These are phyloP conservation scores for Malurus alboscapulatus DNA, from an alignment of 2,113 vertebrate species.

Conservation along the genomic window DNA sequence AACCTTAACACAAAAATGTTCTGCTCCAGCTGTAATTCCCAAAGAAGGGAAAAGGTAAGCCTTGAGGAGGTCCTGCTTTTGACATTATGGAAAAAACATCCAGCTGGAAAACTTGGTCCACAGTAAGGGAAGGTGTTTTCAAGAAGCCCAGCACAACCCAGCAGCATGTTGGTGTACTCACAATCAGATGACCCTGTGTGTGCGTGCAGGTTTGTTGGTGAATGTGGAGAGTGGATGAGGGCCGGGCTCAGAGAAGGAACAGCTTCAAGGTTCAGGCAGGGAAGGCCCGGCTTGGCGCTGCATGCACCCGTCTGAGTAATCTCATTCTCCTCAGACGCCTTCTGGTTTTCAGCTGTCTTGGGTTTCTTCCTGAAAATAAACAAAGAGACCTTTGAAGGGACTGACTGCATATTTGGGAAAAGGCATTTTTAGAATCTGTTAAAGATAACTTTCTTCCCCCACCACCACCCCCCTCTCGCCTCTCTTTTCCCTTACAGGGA, in stretches of 20 bases:
- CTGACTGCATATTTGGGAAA: constrained; percentile 80
- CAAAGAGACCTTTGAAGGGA: constrained; percentile 84
- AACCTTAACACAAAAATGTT: neutral
- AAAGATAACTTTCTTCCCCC: constrained; percentile 79
- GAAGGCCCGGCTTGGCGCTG: constrained; percentile 87
- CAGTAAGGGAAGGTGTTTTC: neutral
- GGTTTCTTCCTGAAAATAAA: constrained; percentile 86
- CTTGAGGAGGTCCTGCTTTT: neutral
- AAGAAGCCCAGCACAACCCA: neutral
- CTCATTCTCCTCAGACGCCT: constrained; percentile 96
- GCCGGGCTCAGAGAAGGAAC: constrained; percentile 82
- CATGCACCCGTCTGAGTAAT: constrained; percentile 90
- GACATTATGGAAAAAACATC: neutral
- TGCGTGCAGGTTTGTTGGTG: constrained; percentile 89
- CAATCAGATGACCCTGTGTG: constrained; percentile 94
- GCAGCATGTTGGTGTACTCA: constrained; percentile 78
- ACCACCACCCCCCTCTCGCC: neutral
- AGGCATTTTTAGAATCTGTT: constrained; percentile 85
- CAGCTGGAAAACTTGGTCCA: neutral
- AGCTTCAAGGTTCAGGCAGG: constrained; percentile 90
- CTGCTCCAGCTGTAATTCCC: neutral
- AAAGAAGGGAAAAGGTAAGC: neutral
- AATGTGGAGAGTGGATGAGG: constrained; percentile 85
- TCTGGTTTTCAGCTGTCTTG: constrained; percentile 88
- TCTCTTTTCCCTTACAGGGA: constrained; percentile 59